Conservation (phyloP, 2,797 vertebrate genomes). For the Anabas testudineus region DNA sequence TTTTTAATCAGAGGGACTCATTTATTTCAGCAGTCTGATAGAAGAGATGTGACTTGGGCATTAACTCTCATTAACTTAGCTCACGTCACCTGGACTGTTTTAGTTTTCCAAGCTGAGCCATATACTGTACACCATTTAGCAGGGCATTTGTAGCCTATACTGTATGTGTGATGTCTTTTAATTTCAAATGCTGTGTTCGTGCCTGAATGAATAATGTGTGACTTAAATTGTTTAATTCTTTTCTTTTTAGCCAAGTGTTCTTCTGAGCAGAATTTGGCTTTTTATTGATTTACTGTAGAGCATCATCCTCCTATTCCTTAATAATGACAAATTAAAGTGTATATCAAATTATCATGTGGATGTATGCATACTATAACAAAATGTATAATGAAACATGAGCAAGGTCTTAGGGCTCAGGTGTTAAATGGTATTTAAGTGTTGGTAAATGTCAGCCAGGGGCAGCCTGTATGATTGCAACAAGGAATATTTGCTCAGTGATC, state of each 20-base stretch:
- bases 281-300: slow-evolving; percentile 65
- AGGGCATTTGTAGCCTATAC: slow-evolving; percentile 73
- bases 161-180: slow-evolving; percentile 60
- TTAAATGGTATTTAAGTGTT: slow-evolving; percentile 40
- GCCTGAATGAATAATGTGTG: slow-evolving; percentile 71
- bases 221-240: slow-evolving; percentile 53
- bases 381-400: slow-evolving; percentile 61
- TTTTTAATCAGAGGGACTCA: neutral
- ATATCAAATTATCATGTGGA: slow-evolving; percentile 79
- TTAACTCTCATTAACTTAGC: slow-evolving; percentile 61
- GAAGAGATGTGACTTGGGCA: slow-evolving; percentile 63
- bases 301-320: slow-evolving; percentile 71
- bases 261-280: slow-evolving; percentile 44
- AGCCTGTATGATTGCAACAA: slow-evolving; percentile 33
- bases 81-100: slow-evolving; percentile 61
- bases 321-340: slow-evolving; percentile 72
- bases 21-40: slow-evolving; percentile 33
- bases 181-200: slow-evolving; percentile 72
- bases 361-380: slow-evolving; percentile 73
- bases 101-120: slow-evolving; percentile 75
- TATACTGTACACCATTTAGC: slow-evolving; percentile 69
- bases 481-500: slow-evolving; percentile 56
- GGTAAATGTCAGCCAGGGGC: slow-evolving; percentile 44
- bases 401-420: slow-evolving; percentile 46
- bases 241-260: slow-evolving; percentile 26